A percentile compares a stretch with the other conserved stretches of the same genome.
phyloP scores from a whole-genome alignment of 2,797 vertebrate genomes.

The Chiroxiphia lanceolata region DNA sequence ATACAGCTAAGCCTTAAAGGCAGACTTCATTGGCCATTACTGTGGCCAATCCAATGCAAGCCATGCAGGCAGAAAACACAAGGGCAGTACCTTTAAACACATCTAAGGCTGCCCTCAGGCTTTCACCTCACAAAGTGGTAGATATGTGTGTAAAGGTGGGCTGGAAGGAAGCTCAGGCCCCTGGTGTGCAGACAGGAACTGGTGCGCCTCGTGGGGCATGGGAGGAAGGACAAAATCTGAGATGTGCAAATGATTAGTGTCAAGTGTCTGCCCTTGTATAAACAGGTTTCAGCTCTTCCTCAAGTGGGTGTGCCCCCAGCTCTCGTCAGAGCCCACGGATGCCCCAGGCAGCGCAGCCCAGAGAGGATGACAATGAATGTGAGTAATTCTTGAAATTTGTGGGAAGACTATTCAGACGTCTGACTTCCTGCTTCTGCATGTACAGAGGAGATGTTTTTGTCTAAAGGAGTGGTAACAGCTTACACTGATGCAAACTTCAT shows the following conservation, averaged over 20 bases:
- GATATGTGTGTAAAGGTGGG: neutral
- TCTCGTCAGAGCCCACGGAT: neutral
- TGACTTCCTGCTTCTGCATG: constrained; percentile 75
- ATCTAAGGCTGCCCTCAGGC: neutral
- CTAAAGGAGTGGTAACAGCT: constrained; percentile 22
- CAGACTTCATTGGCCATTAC: neutral
- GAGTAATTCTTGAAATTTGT: constrained; percentile 70
- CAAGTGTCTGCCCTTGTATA: neutral
- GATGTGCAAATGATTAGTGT: fast-evolving
- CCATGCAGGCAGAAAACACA: neutral
- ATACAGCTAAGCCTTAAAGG: neutral
- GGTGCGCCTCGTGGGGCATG: fast-evolving
- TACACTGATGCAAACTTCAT: neutral
- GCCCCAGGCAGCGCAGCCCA: neutral
- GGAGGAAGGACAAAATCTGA: neutral
- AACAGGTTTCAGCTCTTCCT: neutral
- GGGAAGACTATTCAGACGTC: constrained; percentile 62
- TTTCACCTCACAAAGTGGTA: neutral
- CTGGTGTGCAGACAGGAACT: fast-evolving
- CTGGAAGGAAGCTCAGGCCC: neutral
- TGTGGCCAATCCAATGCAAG: neutral
- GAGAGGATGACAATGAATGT: constrained; percentile 43
- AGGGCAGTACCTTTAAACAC: neutral
- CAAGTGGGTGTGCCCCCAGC: constrained; percentile 19
- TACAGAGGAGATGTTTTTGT: constrained; percentile 36